Evolutionary conservation across 2,113 vertebrate species (phyloP).

Genomic region (Tursiops truncatus): DNA sequence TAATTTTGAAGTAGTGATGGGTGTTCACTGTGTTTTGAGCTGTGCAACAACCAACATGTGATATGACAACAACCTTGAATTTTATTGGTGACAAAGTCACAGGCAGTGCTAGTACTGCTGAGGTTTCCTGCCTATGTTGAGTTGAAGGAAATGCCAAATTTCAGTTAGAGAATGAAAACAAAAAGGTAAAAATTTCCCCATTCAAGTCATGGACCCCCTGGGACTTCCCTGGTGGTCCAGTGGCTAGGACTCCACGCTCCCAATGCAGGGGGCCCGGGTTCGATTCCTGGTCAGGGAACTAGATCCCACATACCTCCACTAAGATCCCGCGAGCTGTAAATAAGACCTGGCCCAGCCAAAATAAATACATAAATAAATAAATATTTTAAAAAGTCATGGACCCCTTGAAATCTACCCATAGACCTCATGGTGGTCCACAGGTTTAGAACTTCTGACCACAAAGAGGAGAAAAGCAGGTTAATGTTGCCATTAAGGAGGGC

Average conservation of each 20-base stretch:
- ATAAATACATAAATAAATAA: no score
- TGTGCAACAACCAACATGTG: constrained; percentile 1
- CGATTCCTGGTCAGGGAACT: no score
- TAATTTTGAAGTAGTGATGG: constrained; percentile 20
- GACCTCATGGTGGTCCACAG: not conserved
- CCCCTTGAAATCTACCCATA: not conserved
- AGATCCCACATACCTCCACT: no score
- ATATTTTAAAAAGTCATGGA: not conserved
- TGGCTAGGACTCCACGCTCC: no score
- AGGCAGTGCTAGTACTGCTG: not conserved
- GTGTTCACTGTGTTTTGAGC: constrained; percentile 19
- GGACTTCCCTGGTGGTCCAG: no score
- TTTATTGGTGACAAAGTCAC: constrained; percentile 38
- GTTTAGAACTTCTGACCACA: not conserved
- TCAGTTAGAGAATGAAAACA: not conserved
- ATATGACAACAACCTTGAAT: constrained; percentile 1
- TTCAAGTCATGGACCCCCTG: not conserved
- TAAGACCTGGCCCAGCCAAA: no score
- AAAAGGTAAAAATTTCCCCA: not conserved
- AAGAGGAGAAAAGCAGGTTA: not conserved
- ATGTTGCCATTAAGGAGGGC: not conserved
- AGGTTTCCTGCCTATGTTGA: not conserved
- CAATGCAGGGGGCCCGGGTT: no score
- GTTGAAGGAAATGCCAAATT: not conserved
- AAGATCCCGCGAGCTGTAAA: no score